Percentiles rank a stretch among this genome's conserved stretches.
Evolutionary conservation across 1,140 invertebrate genomes (phyloP).

Genomic region (Papilio polyxenes): DNA sequence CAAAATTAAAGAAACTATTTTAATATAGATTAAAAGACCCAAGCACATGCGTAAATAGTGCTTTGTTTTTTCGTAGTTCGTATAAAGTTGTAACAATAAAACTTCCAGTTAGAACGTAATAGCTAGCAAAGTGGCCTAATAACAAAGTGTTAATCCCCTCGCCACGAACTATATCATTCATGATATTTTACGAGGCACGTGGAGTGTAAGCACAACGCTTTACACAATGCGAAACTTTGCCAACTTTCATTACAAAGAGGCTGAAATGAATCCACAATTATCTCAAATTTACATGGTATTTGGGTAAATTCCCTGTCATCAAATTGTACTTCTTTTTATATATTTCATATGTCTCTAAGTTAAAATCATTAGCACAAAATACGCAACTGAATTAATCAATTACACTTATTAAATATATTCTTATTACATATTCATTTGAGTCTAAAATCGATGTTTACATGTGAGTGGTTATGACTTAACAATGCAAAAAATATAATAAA

Average conservation of each 20-base stretch:
- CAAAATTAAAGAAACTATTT: no score
- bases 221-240: conserved; percentile 47
- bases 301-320: not conserved
- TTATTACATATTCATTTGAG: no score
- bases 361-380: not conserved
- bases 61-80: conserved; percentile 1
- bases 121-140: conserved; percentile 33
- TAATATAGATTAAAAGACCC: not conserved
- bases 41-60: not conserved
- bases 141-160: conserved; percentile 36
- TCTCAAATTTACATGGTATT: not conserved
- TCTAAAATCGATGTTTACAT: no score
- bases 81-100: conserved; percentile 27
- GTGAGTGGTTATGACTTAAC: no score
- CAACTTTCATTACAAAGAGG: conserved; percentile 41
- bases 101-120: conserved; percentile 25
- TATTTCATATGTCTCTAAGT: not conserved
- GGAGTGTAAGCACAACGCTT: conserved; percentile 52
- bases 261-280: not conserved
- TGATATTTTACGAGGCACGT: conserved; percentile 58
- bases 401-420: no score
- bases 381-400: not conserved
- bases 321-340: not conserved
- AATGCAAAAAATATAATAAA: no score
- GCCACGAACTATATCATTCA: conserved; percentile 56